Percentiles rank a stretch among this genome's conserved stretches.
phyloP scores from a whole-genome alignment of 2,797 vertebrate species.

The Coreius guichenoti region DNA sequence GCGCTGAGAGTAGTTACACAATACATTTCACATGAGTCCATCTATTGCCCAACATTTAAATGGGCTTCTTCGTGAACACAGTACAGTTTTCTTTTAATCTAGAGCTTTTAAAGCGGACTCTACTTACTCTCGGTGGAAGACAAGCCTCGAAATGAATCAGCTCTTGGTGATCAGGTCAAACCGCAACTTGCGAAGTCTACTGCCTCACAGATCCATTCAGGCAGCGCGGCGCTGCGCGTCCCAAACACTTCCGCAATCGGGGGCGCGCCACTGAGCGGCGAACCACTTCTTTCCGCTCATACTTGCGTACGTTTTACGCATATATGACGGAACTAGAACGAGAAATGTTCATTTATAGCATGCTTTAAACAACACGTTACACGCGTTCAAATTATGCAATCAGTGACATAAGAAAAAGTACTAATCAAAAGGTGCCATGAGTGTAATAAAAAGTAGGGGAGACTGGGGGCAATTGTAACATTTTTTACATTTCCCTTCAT shows the following conservation, averaged over 20 bases:
- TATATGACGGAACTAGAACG: background rate
- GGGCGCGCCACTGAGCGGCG: background rate
- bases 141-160: background rate
- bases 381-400: background rate
- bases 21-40: background rate
- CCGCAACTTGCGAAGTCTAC: background rate
- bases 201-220: background rate
- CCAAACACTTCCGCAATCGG: constrained; percentile 2
- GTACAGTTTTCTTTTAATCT: background rate
- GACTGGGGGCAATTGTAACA: too few relatives aligned
- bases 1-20: background rate
- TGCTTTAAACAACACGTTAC: background rate
- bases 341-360: background rate
- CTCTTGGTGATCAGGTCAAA: background rate
- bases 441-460: background rate
- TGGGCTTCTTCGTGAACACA: background rate
- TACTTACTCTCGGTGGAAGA: constrained; percentile 6
- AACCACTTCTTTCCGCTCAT: background rate
- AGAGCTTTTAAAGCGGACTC: background rate
- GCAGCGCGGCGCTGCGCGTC: background rate
- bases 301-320: constrained; percentile 13
- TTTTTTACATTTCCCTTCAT: too few relatives aligned
- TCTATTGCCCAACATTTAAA: background rate
- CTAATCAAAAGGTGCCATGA: background rate
- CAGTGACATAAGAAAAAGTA: background rate